Conservation (phyloP, 2,113 vertebrate species). For the Phalacrocorax aristotelis region DNA sequence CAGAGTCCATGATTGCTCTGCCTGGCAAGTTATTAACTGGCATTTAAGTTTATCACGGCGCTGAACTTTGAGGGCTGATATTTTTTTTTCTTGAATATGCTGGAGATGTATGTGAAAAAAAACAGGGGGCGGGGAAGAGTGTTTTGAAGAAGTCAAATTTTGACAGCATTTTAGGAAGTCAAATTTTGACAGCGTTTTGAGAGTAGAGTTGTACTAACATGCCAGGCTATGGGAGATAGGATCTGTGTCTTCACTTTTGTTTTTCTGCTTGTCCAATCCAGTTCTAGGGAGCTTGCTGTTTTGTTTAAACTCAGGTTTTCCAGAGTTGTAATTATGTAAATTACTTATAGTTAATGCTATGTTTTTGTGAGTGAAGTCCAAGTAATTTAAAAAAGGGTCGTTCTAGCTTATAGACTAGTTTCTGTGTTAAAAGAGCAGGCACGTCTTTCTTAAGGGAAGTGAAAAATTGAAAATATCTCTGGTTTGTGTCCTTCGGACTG, state of each 20-base stretch:
- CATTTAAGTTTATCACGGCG: background rate
- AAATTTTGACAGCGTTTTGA: background rate
- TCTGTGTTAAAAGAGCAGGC: background rate
- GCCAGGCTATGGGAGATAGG: background rate
- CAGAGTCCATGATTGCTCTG: background rate
- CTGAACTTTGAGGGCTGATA: background rate
- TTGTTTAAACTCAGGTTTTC: conserved; percentile 13
- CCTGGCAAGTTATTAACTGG: conserved; percentile 8
- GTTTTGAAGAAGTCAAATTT: background rate
- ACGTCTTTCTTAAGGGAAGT: background rate
- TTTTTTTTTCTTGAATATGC: background rate
- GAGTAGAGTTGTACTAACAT: background rate
- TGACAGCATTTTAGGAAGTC: background rate
- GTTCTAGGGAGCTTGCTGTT: background rate
- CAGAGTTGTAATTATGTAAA: conserved; percentile 1
- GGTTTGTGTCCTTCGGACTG: background rate
- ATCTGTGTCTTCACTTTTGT: background rate
- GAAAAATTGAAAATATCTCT: background rate
- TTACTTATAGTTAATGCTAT: background rate
- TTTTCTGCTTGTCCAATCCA: background rate
- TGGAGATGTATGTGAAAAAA: background rate
- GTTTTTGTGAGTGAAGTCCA: background rate
- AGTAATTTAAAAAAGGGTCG: background rate
- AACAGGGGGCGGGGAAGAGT: too few species aligned
- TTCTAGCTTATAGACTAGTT: background rate